Percentiles rank a stretch among this genome's conserved stretches.
Evolutionary conservation across 2,113 vertebrate genomes (phyloP).

Genomic region (Rhea americana): DNA sequence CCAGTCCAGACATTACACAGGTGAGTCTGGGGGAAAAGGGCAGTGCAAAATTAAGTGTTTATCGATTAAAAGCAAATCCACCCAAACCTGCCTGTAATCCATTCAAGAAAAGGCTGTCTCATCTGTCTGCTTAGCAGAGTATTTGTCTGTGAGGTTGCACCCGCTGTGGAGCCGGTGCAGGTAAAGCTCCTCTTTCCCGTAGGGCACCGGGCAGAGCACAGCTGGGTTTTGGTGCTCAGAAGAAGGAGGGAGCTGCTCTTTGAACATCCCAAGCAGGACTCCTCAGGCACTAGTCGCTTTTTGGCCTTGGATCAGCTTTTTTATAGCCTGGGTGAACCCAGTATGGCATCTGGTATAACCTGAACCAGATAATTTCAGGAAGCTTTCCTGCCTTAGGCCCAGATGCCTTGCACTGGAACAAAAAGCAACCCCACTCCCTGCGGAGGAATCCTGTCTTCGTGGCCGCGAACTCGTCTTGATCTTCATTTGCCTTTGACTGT

Average conservation of each 20-base stretch:
- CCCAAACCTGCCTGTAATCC: conserved; percentile 15
- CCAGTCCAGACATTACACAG: accelerated
- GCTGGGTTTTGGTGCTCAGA: not conserved
- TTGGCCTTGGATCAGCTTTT: not conserved
- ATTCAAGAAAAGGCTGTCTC: conserved; percentile 25
- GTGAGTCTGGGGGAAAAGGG: not conserved
- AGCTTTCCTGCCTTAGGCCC: not conserved
- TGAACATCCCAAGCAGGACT: not conserved
- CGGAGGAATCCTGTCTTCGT: not conserved
- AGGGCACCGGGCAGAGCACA: not conserved
- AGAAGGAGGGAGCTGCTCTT: not conserved
- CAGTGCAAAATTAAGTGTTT: conserved; percentile 31
- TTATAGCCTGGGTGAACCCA: not conserved
- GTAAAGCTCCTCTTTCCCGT: not conserved
- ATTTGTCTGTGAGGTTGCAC: not conserved
- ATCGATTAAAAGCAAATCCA: conserved; percentile 23
- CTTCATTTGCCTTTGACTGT: not conserved
- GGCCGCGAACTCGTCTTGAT: accelerated
- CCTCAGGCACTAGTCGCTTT: not conserved
- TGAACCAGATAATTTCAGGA: not conserved
- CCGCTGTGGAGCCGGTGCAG: not conserved
- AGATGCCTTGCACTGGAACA: not conserved
- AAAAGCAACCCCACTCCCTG: accelerated
- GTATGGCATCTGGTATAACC: not conserved
- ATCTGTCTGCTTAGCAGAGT: not conserved